Base-by-base conservation (phyloP, 2,888 invertebrate genomes). In the Lepidonotus clava region DNA sequence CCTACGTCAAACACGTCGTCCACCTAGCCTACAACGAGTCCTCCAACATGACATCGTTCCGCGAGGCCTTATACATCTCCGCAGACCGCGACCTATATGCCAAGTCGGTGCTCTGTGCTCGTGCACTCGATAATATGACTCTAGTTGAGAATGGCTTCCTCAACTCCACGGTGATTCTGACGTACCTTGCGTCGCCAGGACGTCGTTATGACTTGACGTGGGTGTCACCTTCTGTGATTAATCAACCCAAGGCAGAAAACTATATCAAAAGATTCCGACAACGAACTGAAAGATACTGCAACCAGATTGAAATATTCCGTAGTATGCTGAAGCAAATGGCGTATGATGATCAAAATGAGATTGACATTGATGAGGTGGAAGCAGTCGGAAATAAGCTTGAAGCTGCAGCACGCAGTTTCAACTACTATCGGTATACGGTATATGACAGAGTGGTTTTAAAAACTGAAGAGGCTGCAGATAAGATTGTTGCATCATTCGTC, bases 381-480 rank as follows among this genome's bases (percentile, higher is more conserved):
- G 2, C 11, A 38, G 76, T 1, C 76, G n/a, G 8, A 8, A 66
- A 24, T 24, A 66, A 8, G 6, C n/a, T 51, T 24, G 46, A 21
- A 36, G 14, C 6, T 34, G 67, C 67, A 28, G 85, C 85, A 11
- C 18, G 85, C 11, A 85, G 85, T 34, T 76, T 32, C 71, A 85
- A 85, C 40, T 85, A 85, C 41, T 85, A 85, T 38, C 38, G 66
- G 41, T 85, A 34, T 36, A 41, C 32, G 28, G 0, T 85, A 14
- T 5, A 2, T 0, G 67, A 85, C 41, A 14, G 85, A 21, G 76
- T 85, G 21, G 36, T 85, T 0, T 24, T 32, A 21, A 38, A 36
- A 8, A 38, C 85, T 6, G 76, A 28, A 2, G 21, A 71, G 46
- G 32, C 40, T 8, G 67, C 71, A 0, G 85, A 85, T 41, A 32